These are phyloP conservation scores for Anser cygnoides DNA, from an alignment of 2,113 vertebrate species.

Conservation along the genomic window DNA sequence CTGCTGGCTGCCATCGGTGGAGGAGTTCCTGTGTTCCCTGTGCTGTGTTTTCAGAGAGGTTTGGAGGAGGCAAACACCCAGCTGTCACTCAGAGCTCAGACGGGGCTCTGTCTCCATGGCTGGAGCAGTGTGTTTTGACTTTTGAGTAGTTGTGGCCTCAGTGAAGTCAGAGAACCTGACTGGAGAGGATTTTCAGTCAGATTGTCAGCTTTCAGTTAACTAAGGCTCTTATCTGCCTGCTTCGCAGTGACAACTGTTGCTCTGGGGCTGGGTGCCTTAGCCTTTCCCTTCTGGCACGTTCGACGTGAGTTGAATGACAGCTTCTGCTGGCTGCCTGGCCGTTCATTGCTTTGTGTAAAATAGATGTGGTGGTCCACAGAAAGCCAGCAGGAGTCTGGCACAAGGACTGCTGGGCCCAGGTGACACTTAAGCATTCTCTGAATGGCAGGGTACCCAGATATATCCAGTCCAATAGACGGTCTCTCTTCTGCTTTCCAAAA, in stretches of 20 bases:
- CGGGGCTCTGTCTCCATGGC: not conserved
- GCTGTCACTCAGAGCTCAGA: not conserved
- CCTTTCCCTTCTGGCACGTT: not conserved
- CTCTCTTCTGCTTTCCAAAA: not conserved
- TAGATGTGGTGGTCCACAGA: not conserved
- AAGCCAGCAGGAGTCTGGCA: not conserved
- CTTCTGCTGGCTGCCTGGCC: not conserved
- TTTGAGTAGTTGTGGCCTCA: not conserved
- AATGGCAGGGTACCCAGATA: not conserved
- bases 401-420: not conserved
- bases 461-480: not conserved
- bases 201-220: not conserved
- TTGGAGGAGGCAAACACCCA: conserved; percentile 31
- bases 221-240: not conserved
- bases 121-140: not conserved
- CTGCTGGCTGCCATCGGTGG: not conserved
- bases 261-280: not conserved
- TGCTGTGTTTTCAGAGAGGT: not conserved
- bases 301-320: not conserved
- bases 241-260: not conserved
- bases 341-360: not conserved
- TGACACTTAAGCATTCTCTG: not conserved
- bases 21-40: not conserved
- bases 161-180: not conserved
- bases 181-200: not conserved